Evolutionary conservation across 2,888 invertebrate genomes (phyloP).

Genomic region (Biston betularia): DNA sequence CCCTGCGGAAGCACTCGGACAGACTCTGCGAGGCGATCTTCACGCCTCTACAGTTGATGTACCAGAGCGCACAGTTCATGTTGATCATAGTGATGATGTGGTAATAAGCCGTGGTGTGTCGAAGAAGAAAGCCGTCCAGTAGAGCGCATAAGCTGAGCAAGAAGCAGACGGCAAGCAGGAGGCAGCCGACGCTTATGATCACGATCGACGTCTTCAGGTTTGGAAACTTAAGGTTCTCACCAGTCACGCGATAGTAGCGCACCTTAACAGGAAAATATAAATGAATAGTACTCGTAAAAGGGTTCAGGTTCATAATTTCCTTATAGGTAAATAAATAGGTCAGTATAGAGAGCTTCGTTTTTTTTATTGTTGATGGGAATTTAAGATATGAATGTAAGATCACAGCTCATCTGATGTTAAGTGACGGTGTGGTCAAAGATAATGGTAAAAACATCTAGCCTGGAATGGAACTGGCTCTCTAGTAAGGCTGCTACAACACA

Average conservation of each 20-base stretch:
- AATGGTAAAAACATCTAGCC: no score
- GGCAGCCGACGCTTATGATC: conserved; percentile 87
- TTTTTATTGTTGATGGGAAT: no score
- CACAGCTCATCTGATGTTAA: no score
- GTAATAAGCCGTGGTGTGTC: conserved; percentile 87
- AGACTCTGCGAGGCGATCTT: conserved; percentile 87
- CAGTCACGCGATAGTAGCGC: conserved; percentile 85
- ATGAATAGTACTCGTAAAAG: no score
- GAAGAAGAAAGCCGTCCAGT: conserved; percentile 87
- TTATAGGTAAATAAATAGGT: no score
- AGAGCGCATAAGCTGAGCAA: conserved; percentile 86
- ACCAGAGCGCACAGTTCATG: conserved; percentile 91
- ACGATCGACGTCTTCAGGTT: conserved; percentile 86
- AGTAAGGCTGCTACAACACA: no score
- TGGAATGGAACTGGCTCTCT: no score
- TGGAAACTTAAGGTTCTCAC: conserved; percentile 87
- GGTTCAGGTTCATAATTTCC: no score
- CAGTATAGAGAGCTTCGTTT: no score
- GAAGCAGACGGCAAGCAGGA: conserved; percentile 87
- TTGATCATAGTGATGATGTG: conserved; percentile 90
- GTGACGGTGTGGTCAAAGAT: no score
- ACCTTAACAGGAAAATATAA: conserved; percentile 63
- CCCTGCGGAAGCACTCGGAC: conserved; percentile 82
- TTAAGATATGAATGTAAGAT: no score
- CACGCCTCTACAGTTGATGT: conserved; percentile 89